A percentile compares a stretch with the other conserved stretches of the same genome.
phyloP scores from a whole-genome alignment of 2,888 invertebrate genomes.

The Hetaerina titia region DNA sequence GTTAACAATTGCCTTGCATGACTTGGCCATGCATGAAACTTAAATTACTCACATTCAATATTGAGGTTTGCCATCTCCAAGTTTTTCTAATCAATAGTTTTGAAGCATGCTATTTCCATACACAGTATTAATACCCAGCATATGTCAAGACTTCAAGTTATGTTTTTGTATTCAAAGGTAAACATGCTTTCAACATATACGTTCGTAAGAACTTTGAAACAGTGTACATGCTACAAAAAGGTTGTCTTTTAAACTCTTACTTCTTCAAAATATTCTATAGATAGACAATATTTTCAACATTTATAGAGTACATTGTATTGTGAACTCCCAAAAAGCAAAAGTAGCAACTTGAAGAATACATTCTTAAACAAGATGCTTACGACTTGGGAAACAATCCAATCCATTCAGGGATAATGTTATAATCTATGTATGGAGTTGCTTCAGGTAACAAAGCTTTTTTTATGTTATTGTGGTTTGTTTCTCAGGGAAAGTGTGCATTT shows the following conservation, averaged over 20 bases:
- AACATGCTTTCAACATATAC: constrained; percentile 50
- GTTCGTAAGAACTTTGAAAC: constrained; percentile 47
- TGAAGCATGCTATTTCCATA: constrained; percentile 34
- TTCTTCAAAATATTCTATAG: constrained; percentile 65
- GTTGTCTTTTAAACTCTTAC: constrained; percentile 58
- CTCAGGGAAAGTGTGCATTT: constrained; percentile 57
- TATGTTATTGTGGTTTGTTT: constrained; percentile 41
- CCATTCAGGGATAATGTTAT: constrained; percentile 62
- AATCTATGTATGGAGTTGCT: constrained; percentile 51
- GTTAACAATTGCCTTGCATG: constrained; percentile 57
- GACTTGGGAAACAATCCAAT: constrained; percentile 53
- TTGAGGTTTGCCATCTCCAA: constrained; percentile 34
- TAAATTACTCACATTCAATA: constrained; percentile 44
- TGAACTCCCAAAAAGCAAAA: constrained; percentile 48
- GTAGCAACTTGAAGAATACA: constrained; percentile 56
- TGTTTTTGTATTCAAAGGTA: constrained; percentile 34
- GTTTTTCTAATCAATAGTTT: constrained; percentile 33
- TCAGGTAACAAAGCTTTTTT: constrained; percentile 19
- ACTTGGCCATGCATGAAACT: constrained; percentile 60
- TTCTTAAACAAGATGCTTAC: constrained; percentile 47
- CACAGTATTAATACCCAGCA: constrained; percentile 25
- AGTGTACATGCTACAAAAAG: constrained; percentile 52
- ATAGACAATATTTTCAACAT: constrained; percentile 65
- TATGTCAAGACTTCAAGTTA: constrained; percentile 20
- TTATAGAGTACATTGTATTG: constrained; percentile 58